Percentiles rank a stretch among this genome's conserved stretches.
Conservation (phyloP, 2,797 vertebrate species). For the Cossypha polioptera region DNA sequence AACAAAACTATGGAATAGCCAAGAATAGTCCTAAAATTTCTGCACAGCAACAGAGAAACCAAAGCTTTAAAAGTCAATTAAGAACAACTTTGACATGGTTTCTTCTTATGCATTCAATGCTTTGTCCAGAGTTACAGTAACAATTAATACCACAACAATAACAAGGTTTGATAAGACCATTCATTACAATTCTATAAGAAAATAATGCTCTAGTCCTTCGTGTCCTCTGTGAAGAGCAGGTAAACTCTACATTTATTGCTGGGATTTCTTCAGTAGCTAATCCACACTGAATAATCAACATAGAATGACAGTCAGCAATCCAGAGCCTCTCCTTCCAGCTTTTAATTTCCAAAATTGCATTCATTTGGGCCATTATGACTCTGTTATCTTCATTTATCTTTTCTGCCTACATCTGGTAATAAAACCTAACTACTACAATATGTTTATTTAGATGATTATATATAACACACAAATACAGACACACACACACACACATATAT, state of each 20-base stretch:
- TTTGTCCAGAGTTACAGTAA: neutral
- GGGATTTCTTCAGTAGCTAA: neutral
- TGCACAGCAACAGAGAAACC: neutral
- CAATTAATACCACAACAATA: neutral
- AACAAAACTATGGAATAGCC: neutral
- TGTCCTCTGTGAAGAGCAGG: neutral
- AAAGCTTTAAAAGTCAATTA: neutral
- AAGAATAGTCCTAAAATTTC: neutral
- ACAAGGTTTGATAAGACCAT: neutral
- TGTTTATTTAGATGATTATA: neutral
- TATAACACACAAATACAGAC: neutral
- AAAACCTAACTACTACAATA: neutral
- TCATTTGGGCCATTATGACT: neutral
- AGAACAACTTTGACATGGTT: neutral
- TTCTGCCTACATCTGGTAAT: neutral
- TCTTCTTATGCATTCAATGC: neutral
- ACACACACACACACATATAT: accelerated
- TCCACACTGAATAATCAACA: neutral
- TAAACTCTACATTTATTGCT: neutral
- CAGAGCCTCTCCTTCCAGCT: neutral
- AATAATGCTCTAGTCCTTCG: neutral
- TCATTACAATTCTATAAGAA: neutral
- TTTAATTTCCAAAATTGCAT: neutral
- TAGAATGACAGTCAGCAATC: neutral
- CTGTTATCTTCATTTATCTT: neutral